Conservation (phyloP, 2,888 invertebrate genomes). For the Dicranocentrus wangi region DNA sequence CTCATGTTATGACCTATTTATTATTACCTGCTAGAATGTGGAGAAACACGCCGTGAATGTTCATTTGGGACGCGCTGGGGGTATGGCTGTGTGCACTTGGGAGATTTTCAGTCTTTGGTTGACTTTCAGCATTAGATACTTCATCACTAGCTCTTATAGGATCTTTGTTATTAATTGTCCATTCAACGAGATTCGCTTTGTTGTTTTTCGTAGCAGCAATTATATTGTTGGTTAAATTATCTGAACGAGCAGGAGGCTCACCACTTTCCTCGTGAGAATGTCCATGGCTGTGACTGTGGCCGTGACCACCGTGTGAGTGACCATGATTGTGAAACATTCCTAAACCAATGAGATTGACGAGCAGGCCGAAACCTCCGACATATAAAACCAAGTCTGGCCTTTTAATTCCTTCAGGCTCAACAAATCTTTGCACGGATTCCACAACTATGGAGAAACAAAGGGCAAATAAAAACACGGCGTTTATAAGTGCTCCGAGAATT, state of each 20-base stretch:
- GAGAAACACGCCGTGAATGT: conserved; percentile 96
- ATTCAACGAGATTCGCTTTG: neutral
- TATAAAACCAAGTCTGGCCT: conserved; percentile 87
- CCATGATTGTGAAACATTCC: conserved; percentile 84
- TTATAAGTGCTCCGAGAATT: conserved; percentile 96
- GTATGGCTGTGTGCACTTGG: too few relatives aligned
- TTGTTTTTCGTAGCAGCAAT: neutral
- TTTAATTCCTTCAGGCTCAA: conserved; percentile 87
- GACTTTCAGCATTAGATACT: too few relatives aligned
- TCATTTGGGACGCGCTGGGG: conserved; percentile 82
- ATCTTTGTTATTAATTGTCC: conserved; percentile 1
- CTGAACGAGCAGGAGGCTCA: too few relatives aligned
- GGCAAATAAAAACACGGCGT: conserved; percentile 97
- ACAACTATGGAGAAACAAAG: conserved; percentile 98
- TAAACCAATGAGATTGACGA: conserved; percentile 93
- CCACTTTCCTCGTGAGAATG: conserved; percentile 19
- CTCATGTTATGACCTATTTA: too few relatives aligned
- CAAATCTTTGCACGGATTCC: conserved; percentile 92
- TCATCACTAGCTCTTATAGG: neutral
- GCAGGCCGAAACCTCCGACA: conserved; percentile 90
- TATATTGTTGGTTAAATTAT: neutral
- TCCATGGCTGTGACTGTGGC: conserved; percentile 4
- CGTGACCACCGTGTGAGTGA: conserved; percentile 18
- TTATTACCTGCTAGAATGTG: conserved; percentile 97
- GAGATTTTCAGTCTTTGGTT: neutral